Evolutionary conservation across 2,113 vertebrate genomes (phyloP), one percentile per base, ranked within the genome.

Genomic region (Mixornis gularis): DNA sequence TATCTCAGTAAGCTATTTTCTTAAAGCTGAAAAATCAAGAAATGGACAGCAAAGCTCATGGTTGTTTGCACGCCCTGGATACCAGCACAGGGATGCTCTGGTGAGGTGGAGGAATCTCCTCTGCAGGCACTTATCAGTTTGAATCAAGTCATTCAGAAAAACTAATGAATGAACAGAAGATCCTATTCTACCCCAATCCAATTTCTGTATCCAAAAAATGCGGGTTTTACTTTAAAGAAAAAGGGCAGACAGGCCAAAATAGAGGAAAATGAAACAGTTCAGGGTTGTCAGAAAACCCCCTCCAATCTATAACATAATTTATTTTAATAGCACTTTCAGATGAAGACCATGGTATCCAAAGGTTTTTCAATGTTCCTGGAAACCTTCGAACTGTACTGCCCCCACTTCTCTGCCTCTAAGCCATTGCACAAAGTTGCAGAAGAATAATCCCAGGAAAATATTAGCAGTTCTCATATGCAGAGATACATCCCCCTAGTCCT

Each of bases 21-120:
- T 87, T 92, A 68, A 91, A 81, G 60, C 22, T 91, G 43, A 94
- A 95, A 88, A 82, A 88, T 83, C 85, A 85, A 95, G 82, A 84
- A 74, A 55, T 2, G 9, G 36, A 70, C 15, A 40, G 65, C 60
- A 81, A 63, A 81, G 49, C 34, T 56, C 25, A 17, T 2, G 9
- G 24, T 5, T 80, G 40, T n/a, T 53, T 2, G 18, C 62, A 76
- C 0, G 1, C 38, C 25, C 3, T 0, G 53, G 13, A 29, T 43
- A 4, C 13, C 16, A 29, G 34, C 0, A 0, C 62, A 48, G 0
- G 2, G 34, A 5, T 12, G 40, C 30, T 40, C 20, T 30, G 21
- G 15, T 2, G 3, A 85, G 25, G 30, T 1, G 0, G 13, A 13
- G 17, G 17, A 17, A 44, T 24, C 32, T 30, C 65, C 32, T 48